These are phyloP conservation scores for Maniola hyperantus DNA, from an alignment of 2,888 invertebrate species.

Conservation along the genomic window DNA sequence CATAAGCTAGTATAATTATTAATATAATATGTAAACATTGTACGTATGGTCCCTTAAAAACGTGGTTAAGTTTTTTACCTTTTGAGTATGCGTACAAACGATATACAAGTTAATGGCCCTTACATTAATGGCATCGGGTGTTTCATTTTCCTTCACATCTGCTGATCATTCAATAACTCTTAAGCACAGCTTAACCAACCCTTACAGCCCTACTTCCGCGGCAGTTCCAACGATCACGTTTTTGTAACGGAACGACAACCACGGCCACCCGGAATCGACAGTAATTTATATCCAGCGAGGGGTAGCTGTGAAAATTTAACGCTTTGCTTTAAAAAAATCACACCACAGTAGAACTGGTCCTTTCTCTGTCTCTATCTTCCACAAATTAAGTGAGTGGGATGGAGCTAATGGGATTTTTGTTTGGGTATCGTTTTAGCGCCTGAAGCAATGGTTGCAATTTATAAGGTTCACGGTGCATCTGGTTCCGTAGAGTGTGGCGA, in stretches of 20 bases:
- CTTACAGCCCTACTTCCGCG: conserved; percentile 74
- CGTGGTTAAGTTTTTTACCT: neutral
- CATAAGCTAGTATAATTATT: no score
- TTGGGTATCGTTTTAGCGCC: conserved; percentile 50
- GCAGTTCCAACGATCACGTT: conserved; percentile 58
- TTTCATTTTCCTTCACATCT: conserved; percentile 52
- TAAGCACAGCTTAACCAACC: conserved; percentile 61
- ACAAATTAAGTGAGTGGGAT: conserved; percentile 31
- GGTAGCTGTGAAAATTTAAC: conserved; percentile 77
- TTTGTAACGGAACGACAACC: conserved; percentile 62
- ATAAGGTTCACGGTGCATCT: conserved; percentile 73
- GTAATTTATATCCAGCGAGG: conserved; percentile 75
- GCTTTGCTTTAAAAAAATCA: conserved; percentile 69
- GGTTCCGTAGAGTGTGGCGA: conserved; percentile 50
- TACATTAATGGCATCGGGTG: conserved; percentile 25
- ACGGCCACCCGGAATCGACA: conserved; percentile 78
- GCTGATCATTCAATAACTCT: conserved; percentile 55
- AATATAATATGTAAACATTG: no score
- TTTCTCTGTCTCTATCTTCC: conserved; percentile 56
- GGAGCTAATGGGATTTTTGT: conserved; percentile 44
- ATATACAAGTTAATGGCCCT: conserved; percentile 23
- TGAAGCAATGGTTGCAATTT: conserved; percentile 63
- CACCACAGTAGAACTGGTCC: conserved; percentile 63
- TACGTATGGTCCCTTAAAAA: neutral
- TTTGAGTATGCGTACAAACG: conserved; percentile 8